Base-by-base conservation (phyloP, 2,113 vertebrate genomes). In the Pachypanchax playfairii region DNA sequence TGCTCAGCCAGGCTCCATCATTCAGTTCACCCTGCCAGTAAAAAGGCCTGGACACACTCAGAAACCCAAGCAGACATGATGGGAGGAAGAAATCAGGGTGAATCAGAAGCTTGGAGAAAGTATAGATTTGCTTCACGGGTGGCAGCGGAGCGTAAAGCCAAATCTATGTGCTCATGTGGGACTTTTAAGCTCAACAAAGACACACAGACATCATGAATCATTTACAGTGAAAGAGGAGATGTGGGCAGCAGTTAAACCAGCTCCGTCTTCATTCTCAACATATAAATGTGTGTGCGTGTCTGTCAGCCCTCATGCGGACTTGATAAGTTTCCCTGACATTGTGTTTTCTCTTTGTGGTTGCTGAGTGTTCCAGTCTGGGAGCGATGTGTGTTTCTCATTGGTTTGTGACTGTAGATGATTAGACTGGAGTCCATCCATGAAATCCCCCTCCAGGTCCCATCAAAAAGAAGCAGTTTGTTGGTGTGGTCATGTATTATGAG, bases 261-360 rank as follows among this genome's bases (percentile, higher is more conserved):
- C 70, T 70, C 60, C 25, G 75, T 70, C 74, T 74, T 73, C 60
- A 69, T 68, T 69, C 41, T 41, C 15, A 29, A 29, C 41, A 22
- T 52, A 53, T 42, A 39, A 24, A 42, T 31, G 73, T 58, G 61
- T 50, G 48, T 66, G 65, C 51, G 17, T 68, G 71, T 84, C 46
- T 72, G 76, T 84, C 73, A 75, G 52, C 57, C 70, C 77, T 88
- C 85, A 84, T 89, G 83, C 87, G 84, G 84, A 87, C 81, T 83
- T 80, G 85, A 87, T 90, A 88, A 90, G 87, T 89, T 88, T 73
- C 65, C 70, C 85, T 85, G 85, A 89, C 84, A 85, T 66, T 84
- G 81, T 87, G 86, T 88, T 90, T 90, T 88, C 83, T 85, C 85
- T 89, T 75, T 60, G 87, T 77, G 88, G 84, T 88, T 83, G 85